These are phyloP conservation scores for Drosophila eohydei DNA, from an alignment of 2,888 invertebrate genomes.

Conservation along the genomic window DNA sequence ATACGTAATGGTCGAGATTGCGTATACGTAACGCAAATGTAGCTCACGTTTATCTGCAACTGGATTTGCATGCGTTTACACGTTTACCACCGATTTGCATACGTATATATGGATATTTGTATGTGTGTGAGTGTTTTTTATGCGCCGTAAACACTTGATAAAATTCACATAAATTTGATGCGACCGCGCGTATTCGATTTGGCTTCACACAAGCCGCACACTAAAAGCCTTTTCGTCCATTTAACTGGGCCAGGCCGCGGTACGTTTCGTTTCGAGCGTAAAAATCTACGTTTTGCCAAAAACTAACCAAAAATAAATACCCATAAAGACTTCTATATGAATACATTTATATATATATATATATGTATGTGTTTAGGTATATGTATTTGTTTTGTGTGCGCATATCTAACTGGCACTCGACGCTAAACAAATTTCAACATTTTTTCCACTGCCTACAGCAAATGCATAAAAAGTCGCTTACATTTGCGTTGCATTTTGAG, in stretches of 20 bases:
- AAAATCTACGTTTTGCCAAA: constrained; percentile 56
- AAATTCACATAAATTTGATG: constrained; percentile 76
- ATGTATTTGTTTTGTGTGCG: background rate
- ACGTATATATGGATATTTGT: background rate
- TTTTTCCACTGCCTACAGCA: constrained; percentile 23
- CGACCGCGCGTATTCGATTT: constrained; percentile 57
- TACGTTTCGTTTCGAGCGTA: constrained; percentile 53
- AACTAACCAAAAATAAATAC: constrained; percentile 57
- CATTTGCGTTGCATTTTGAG: constrained; percentile 12
- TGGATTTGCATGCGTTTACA: constrained; percentile 59
- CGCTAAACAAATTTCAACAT: constrained; percentile 51
- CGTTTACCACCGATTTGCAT: constrained; percentile 42
- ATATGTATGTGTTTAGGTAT: background rate
- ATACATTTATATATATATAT: constrained; percentile 13
- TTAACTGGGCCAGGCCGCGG: constrained; percentile 54
- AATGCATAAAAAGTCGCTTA: constrained; percentile 35
- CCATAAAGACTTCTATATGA: constrained; percentile 32
- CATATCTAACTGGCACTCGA: constrained; percentile 28
- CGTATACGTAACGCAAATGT: constrained; percentile 36
- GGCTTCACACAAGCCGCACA: constrained; percentile 56
- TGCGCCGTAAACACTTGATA: constrained; percentile 78
- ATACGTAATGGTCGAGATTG: constrained; percentile 37
- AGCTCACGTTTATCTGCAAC: constrained; percentile 44
- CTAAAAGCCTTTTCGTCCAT: constrained; percentile 72
- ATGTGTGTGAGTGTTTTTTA: constrained; percentile 46